Evolutionary conservation across 1,140 invertebrate genomes (phyloP).

Genomic region (Sinonovacula constricta): DNA sequence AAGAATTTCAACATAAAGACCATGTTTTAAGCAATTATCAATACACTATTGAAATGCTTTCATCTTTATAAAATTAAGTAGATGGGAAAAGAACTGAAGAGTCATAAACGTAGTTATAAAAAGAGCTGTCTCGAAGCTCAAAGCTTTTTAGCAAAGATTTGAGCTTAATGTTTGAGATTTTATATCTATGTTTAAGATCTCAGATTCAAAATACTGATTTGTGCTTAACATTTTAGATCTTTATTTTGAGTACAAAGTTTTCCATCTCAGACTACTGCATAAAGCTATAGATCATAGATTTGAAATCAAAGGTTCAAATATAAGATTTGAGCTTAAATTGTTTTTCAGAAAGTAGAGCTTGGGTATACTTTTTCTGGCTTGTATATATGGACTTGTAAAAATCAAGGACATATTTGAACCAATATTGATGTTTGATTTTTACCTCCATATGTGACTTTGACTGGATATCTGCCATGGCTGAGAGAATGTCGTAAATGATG

Average conservation of each 20-base stretch:
- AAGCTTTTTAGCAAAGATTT: too few species aligned
- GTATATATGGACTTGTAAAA: background rate
- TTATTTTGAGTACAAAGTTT: too few species aligned
- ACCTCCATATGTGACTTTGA: conserved; percentile 84
- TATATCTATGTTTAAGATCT: too few species aligned
- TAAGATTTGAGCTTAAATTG: background rate
- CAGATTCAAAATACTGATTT: too few species aligned
- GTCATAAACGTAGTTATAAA: too few species aligned
- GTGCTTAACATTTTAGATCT: too few species aligned
- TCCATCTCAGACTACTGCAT: too few species aligned
- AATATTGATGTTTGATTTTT: conserved; percentile 55
- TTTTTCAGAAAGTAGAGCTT: conserved; percentile 11
- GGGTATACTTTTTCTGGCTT: background rate
- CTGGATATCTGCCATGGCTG: conserved; percentile 83
- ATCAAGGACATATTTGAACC: background rate
- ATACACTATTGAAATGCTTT: background rate
- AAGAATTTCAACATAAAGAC: background rate
- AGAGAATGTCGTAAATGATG: conserved; percentile 83
- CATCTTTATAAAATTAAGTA: background rate
- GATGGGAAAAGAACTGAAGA: too few species aligned
- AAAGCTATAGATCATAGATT: too few species aligned
- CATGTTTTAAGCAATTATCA: background rate
- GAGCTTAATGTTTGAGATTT: too few species aligned
- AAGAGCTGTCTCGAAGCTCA: too few species aligned
- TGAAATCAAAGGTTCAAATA: background rate